Percentiles rank a stretch among this genome's conserved stretches.
Evolutionary conservation across 2,888 invertebrate species (phyloP).

Genomic region (Plemyria rubiginata): DNA sequence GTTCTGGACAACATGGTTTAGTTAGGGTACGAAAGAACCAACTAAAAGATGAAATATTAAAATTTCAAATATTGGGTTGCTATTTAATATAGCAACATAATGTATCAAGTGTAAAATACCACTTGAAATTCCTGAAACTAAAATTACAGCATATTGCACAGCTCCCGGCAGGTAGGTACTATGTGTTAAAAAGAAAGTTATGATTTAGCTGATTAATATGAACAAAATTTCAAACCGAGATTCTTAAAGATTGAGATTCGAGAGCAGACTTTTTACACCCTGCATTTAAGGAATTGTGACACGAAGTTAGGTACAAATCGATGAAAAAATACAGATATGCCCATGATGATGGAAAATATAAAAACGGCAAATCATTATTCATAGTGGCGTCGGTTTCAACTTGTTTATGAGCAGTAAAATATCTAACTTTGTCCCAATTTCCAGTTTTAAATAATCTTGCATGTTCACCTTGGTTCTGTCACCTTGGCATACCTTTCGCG

Average conservation of each 20-base stretch:
- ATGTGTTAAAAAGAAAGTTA: too few species aligned
- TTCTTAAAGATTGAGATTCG: not conserved
- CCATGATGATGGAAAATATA: not conserved
- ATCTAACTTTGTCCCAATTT: slow-evolving; percentile 36
- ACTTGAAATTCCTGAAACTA: too few species aligned
- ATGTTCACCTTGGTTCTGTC: slow-evolving; percentile 59
- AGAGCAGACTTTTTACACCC: too few species aligned
- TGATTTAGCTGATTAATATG: too few species aligned
- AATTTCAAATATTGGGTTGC: too few species aligned
- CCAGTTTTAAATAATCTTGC: slow-evolving; percentile 37
- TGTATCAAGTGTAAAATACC: too few species aligned
- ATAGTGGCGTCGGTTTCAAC: slow-evolving; percentile 13
- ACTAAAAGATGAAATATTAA: not conserved
- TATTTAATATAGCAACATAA: too few species aligned
- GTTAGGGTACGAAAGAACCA: not conserved
- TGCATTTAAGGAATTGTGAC: too few species aligned
- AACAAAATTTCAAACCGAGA: too few species aligned
- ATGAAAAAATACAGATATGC: not conserved
- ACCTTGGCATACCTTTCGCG: slow-evolving; percentile 72
- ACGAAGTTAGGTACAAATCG: too few species aligned
- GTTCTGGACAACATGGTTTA: slow-evolving; percentile 19
- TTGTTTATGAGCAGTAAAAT: slow-evolving; percentile 31
- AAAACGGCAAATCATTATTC: not conserved
- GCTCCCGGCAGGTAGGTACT: too few species aligned
- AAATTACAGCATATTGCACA: too few species aligned